Percentiles rank a stretch among this genome's conserved stretches.
These are phyloP conservation scores for Bos javanicus DNA, from an alignment of 2,113 vertebrate genomes.

Conservation along the genomic window DNA sequence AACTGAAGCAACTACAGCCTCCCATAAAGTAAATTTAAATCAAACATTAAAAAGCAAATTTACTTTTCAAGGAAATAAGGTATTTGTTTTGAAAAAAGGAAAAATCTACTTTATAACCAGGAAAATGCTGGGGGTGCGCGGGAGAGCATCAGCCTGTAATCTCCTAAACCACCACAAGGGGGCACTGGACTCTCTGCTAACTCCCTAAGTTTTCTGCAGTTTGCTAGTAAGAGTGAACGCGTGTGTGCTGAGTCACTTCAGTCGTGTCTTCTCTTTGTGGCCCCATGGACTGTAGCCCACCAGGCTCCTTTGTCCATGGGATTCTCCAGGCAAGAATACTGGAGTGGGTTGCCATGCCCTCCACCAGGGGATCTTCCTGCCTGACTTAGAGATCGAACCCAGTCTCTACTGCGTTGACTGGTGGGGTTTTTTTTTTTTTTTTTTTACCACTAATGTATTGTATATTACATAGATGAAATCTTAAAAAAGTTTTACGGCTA, in stretches of 20 bases:
- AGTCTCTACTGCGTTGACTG: not conserved
- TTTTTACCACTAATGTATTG: not conserved
- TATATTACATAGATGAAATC: not conserved
- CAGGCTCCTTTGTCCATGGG: not conserved
- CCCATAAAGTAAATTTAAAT: not conserved
- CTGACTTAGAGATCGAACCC: not conserved
- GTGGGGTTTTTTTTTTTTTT: not conserved
- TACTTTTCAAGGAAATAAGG: not conserved
- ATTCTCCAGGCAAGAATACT: not conserved
- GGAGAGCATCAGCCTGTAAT: not conserved
- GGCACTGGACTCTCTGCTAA: not conserved
- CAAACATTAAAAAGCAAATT: not conserved
- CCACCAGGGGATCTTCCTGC: not conserved
- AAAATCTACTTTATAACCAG: not conserved
- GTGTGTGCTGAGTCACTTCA: not conserved
- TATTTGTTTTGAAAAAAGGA: not conserved
- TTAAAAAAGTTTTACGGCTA: not conserved
- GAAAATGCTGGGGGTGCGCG: rapidly evolving
- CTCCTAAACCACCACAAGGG: not conserved
- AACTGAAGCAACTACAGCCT: not conserved
- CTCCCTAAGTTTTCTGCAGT: not conserved
- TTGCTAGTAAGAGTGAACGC: not conserved
- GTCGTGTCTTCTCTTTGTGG: not conserved
- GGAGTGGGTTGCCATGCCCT: not conserved
- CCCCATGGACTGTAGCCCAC: not conserved